Conservation (phyloP, 37 sponge, comb jelly and placozoan genomes). For the Axinella damicornis region DNA sequence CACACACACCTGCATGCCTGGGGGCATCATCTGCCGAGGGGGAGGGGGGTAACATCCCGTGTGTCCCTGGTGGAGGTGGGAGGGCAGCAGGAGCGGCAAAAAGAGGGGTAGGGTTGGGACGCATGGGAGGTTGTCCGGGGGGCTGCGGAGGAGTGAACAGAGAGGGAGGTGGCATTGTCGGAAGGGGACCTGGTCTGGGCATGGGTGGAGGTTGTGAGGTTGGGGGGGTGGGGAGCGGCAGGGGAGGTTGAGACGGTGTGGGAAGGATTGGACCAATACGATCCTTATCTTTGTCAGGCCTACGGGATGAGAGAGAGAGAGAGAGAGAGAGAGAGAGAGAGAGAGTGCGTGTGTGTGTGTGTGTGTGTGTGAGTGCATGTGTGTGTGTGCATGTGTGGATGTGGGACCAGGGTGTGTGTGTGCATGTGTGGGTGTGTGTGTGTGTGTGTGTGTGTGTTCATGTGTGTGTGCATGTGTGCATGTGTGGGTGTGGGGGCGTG, state of each 20-base stretch:
- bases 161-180: not conserved
- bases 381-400: no score
- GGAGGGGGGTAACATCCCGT: not conserved
- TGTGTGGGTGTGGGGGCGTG: no score
- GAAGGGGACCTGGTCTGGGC: constrained; percentile 20
- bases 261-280: constrained; percentile 65
- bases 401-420: not conserved
- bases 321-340: no score
- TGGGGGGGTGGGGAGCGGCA: constrained; percentile 22
- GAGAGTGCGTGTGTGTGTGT: constrained; percentile 10
- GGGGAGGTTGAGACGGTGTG: not conserved
- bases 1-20: constrained; percentile 16
- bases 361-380: not conserved
- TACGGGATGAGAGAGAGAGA: not conserved
- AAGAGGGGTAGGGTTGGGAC: constrained; percentile 14
- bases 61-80: constrained; percentile 16
- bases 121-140: constrained; percentile 9
- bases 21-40: not conserved
- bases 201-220: constrained; percentile 17
- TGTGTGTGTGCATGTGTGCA: not conserved
- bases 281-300: constrained; percentile 46
- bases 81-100: constrained; percentile 19
- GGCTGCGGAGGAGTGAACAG: constrained; percentile 29
- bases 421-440: not conserved
- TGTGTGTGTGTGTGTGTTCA: not conserved